Base-by-base conservation (phyloP, 2,113 vertebrate species). In the Carassius auratus region DNA sequence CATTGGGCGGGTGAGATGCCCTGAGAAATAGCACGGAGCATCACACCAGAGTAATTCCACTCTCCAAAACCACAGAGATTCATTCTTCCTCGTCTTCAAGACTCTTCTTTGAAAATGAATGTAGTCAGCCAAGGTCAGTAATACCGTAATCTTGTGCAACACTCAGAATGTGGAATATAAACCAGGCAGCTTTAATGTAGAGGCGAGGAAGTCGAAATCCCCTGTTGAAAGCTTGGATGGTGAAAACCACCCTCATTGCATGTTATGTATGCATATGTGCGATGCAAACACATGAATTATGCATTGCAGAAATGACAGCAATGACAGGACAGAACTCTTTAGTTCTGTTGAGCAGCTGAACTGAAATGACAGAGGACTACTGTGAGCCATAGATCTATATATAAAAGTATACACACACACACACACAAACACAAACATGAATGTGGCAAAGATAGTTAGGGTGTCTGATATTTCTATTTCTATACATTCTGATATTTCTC, bases 251-350 rank as follows among this genome's bases (percentile, higher is more conserved):
- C 26, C 9, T 50, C 64, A 26, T 21, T 55, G 38, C 26, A n/a
- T 71, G 80, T 71, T 71, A 36, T 71, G 64, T 82, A 82, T 71
- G 64, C 64, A 82, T 23, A 82, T 55, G 80, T 52, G 64, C 5
- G 42, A 55, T n/a, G 64, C 64, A 82, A 82, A 82, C 64, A 71
- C 64, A 55, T 82, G 80, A 71, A 66, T 84, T 61, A 76, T 84
- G 36, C 19, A 61, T 61, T 1, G 61, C 17, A 10, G 17, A 78
- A 45, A 81, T 57, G 77, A 79, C 74, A 52, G 55, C 15, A 12
- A 52, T 45, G 77, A 79, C 61, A 15, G 55, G 33, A 42, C 38
- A 76, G 55, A 74, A 52, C 17, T 62, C 57, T 26, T 64, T 48
- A 66, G 19, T 23, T 74, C 19, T 61, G 38, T 79, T 79, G 62